Conservation (phyloP, 2,797 vertebrate genomes). For the Scleropages formosus region DNA sequence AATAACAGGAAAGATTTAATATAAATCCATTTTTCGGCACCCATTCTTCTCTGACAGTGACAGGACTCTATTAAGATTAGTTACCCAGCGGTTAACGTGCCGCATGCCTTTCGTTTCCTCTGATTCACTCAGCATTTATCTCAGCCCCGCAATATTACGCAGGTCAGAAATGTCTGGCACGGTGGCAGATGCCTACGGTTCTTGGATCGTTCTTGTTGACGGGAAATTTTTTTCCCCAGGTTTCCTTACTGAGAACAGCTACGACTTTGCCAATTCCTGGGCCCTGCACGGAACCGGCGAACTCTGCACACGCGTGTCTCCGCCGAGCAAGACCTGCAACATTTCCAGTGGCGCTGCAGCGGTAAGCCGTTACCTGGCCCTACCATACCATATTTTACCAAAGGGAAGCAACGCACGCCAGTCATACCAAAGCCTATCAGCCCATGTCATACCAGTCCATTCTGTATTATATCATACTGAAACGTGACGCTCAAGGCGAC, state of each 20-base stretch:
- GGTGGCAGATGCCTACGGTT: constrained; percentile 28
- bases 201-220: not conserved
- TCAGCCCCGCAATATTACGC: not conserved
- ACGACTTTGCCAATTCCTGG: constrained; percentile 95
- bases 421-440: not conserved
- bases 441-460: not conserved
- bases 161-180: not conserved
- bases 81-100: not conserved
- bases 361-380: constrained; percentile 28
- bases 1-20: constrained; percentile 7
- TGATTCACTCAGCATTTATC: not conserved
- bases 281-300: constrained; percentile 77
- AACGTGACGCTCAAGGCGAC: no score
- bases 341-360: constrained; percentile 65
- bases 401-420: not conserved
- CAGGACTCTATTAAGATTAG: not conserved
- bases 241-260: constrained; percentile 76
- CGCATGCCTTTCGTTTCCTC: not conserved
- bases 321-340: constrained; percentile 76
- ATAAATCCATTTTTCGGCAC: constrained; percentile 7
- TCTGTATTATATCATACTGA: not conserved
- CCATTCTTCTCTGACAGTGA: not conserved
- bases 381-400: not conserved
- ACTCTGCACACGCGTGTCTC: constrained; percentile 72
- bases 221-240: constrained; percentile 61